Conservation (phyloP, 2,113 vertebrate genomes). For the Dicentrarchus labrax region DNA sequence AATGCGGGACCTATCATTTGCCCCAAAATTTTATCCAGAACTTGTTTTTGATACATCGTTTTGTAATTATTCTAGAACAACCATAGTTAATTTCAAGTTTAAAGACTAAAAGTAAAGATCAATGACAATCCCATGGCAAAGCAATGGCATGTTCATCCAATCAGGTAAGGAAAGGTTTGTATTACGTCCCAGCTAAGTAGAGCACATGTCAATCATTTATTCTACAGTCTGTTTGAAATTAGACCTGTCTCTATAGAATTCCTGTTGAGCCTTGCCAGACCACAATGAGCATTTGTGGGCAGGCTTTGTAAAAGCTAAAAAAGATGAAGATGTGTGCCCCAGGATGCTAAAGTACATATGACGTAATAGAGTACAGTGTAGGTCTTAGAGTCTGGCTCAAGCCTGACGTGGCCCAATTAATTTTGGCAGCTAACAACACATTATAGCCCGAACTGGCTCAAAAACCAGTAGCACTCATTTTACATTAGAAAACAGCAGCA, state of each 20-base stretch:
- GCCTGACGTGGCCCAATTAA: neutral
- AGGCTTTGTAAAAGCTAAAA: slow-evolving; percentile 13
- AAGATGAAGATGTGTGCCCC: slow-evolving; percentile 7
- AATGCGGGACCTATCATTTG: neutral
- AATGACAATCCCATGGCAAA: neutral
- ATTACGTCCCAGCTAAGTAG: slow-evolving; percentile 4
- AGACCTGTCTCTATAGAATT: slow-evolving; percentile 15
- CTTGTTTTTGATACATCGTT: neutral
- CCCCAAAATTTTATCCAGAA: neutral
- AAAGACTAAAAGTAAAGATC: neutral
- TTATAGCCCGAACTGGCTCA: neutral
- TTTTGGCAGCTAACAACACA: neutral
- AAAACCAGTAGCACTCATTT: neutral
- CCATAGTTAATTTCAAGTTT: neutral
- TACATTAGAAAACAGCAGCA: neutral
- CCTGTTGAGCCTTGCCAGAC: slow-evolving; percentile 38
- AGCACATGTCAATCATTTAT: slow-evolving; percentile 46
- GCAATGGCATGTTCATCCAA: neutral
- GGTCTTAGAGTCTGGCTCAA: neutral
- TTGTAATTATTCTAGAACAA: neutral
- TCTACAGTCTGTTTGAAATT: slow-evolving; percentile 40
- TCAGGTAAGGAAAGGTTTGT: slow-evolving; percentile 20
- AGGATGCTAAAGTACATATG: slow-evolving; percentile 2
- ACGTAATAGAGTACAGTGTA: neutral
- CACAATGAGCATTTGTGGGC: slow-evolving; percentile 29